Percentiles rank a stretch among this genome's conserved stretches.
These are phyloP conservation scores for Sabatieria punctata DNA, from an alignment of 2,888 invertebrate genomes.

Conservation along the genomic window DNA sequence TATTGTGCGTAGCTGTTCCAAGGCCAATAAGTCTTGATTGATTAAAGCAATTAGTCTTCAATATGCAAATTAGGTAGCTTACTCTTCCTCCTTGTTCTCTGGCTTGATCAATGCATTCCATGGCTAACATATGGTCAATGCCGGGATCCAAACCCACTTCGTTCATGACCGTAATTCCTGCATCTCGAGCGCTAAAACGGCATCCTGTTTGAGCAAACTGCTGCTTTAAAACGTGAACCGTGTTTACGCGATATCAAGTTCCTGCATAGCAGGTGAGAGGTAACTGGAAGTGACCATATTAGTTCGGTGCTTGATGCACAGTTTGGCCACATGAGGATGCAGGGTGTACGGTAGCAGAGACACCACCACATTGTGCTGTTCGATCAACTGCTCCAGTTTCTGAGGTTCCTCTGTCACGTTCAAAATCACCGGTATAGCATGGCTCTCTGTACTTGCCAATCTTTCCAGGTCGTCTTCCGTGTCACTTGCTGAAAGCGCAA, in stretches of 20 bases:
- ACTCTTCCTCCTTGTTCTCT: slow-evolving; percentile 59
- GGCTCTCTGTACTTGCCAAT: slow-evolving; percentile 50
- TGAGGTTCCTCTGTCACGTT: slow-evolving; percentile 58
- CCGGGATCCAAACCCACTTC: slow-evolving; percentile 96
- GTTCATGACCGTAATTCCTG: slow-evolving; percentile 79
- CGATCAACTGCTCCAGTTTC: slow-evolving; percentile 51
- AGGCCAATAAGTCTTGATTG: too few species aligned
- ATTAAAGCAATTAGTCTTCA: too few species aligned
- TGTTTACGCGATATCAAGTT: slow-evolving; percentile 53
- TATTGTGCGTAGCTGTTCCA: too few species aligned
- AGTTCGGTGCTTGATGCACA: slow-evolving; percentile 64
- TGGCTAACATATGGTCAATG: slow-evolving; percentile 87
- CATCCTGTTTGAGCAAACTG: too few species aligned
- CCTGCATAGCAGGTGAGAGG: slow-evolving; percentile 61
- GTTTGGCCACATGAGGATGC: slow-evolving; percentile 64
- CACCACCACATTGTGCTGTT: slow-evolving; percentile 42
- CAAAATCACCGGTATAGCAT: slow-evolving; percentile 56
- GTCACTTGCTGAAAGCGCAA: slow-evolving; percentile 47
- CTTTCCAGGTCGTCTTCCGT: slow-evolving; percentile 72
- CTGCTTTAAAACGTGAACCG: too few species aligned
- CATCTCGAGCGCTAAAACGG: slow-evolving; percentile 53
- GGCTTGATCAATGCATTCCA: slow-evolving; percentile 87
- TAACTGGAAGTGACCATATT: slow-evolving; percentile 96
- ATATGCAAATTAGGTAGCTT: too few species aligned
- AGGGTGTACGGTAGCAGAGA: slow-evolving; percentile 73